Percentiles rank a stretch among this genome's conserved stretches.
Conservation (phyloP, 2,113 vertebrate genomes). For the Caloenas nicobarica region DNA sequence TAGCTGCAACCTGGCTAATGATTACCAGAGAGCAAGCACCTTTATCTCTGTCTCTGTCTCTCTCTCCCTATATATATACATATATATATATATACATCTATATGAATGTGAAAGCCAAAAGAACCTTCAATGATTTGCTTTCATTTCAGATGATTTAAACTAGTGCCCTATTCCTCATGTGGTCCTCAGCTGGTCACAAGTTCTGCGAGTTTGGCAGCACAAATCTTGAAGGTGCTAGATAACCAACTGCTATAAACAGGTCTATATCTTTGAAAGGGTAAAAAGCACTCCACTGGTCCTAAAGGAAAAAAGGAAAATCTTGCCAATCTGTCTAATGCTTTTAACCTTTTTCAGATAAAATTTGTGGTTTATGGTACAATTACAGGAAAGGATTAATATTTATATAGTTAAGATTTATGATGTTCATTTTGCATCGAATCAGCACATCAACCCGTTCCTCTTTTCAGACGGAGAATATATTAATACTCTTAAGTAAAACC, state of each 20-base stretch:
- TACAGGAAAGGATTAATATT: neutral
- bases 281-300: neutral
- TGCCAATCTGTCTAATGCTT: neutral
- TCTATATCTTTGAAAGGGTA: neutral
- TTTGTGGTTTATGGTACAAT: neutral
- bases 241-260: neutral
- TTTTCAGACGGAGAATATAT: neutral
- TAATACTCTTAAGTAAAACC: constrained; percentile 39
- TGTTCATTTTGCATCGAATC: neutral
- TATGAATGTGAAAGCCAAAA: neutral
- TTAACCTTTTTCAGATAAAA: neutral
- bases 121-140: neutral
- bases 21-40: neutral
- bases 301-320: neutral
- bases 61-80: neutral
- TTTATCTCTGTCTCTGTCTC: neutral
- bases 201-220: neutral
- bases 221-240: neutral
- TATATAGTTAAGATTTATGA: neutral
- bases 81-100: too few relatives aligned
- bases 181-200: neutral
- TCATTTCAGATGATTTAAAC: neutral
- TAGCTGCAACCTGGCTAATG: neutral
- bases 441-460: neutral
- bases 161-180: neutral